Evolutionary conservation across 1,140 invertebrate genomes (phyloP).

Genomic region (Whitmania pigra): DNA sequence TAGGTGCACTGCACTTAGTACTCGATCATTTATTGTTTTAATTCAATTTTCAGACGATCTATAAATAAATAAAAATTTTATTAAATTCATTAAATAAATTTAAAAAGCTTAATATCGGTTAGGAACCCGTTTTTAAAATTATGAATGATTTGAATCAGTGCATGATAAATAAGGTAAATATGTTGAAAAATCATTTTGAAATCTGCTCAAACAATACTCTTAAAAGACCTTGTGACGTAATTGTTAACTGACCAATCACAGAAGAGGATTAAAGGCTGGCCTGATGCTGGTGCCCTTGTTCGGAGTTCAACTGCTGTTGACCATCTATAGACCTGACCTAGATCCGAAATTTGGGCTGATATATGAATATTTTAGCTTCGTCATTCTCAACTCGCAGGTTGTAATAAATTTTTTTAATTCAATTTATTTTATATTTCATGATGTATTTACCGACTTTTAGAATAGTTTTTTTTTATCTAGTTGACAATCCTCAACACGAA

Average conservation of each 20-base stretch:
- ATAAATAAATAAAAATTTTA: no score
- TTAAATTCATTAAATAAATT: no score
- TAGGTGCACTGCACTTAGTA: constrained; percentile 35
- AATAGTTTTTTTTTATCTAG: neutral
- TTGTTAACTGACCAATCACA: constrained; percentile 24
- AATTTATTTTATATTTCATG: neutral
- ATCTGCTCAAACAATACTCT: neutral
- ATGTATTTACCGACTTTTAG: neutral
- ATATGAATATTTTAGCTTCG: no score
- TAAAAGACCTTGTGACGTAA: neutral
- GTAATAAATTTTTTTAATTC: constrained; percentile 20
- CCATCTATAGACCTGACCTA: constrained; percentile 57
- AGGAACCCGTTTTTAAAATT: no score
- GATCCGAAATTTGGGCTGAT: no score
- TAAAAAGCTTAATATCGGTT: no score
- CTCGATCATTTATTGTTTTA: no score
- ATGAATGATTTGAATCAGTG: no score
- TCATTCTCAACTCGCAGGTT: neutral
- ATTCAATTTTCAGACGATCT: no score
- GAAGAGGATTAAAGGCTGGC: constrained; percentile 49
- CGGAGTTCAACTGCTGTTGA: constrained; percentile 66
- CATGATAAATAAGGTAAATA: no score
- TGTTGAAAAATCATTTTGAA: neutral
- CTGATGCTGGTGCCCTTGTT: constrained; percentile 64
- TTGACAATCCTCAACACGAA: neutral